Evolutionary conservation across 2,113 vertebrate genomes (phyloP).

Genomic region (Eonycteris spelaea): DNA sequence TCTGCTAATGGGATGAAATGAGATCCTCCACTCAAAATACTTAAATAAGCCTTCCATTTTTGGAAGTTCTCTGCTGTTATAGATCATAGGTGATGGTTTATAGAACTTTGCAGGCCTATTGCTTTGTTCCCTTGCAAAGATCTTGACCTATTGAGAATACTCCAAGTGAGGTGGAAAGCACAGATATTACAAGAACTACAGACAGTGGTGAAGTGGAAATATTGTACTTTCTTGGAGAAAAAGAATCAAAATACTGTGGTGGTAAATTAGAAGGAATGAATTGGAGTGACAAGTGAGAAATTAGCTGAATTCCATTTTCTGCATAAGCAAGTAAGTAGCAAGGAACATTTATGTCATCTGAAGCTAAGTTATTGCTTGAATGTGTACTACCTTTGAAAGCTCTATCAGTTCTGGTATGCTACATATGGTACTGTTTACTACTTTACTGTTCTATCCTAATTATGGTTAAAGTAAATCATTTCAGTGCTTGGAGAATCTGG

Average conservation of each 20-base stretch:
- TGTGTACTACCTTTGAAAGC: neutral
- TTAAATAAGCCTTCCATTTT: neutral
- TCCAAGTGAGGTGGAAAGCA: neutral
- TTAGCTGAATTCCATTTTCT: neutral
- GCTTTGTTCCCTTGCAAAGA: neutral
- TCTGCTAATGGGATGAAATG: neutral
- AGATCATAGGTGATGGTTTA: neutral
- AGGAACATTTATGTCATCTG: neutral
- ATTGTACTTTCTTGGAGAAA: neutral
- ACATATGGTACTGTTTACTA: neutral
- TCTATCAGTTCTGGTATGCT: neutral
- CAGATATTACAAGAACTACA: neutral
- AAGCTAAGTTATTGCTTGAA: neutral
- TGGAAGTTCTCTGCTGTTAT: neutral
- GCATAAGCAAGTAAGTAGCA: neutral
- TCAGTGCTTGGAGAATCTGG: neutral
- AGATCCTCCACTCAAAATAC: neutral
- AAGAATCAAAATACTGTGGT: neutral
- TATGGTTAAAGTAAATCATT: neutral
- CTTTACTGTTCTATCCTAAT: neutral
- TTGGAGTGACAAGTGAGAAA: neutral
- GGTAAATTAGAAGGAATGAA: neutral
- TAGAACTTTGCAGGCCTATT: neutral
- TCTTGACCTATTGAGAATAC: neutral
- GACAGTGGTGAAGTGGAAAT: neutral